Evolutionary conservation across 1,140 invertebrate genomes (phyloP), one percentile per base, ranked within the genome.

Genomic region (Melanaphis sacchari): DNA sequence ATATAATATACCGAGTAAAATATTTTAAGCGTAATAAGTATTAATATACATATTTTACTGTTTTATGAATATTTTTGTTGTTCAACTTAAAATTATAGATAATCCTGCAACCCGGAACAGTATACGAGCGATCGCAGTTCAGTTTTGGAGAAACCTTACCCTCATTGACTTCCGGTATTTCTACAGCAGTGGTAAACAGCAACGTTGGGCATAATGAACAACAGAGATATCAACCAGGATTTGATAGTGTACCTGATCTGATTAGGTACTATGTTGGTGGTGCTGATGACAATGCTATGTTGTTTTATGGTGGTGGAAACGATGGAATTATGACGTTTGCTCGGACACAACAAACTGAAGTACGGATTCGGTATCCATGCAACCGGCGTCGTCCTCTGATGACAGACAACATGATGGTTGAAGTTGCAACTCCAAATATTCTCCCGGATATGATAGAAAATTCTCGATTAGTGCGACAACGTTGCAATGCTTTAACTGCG

Each of bases 231-330:
- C 89, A 59, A 2, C 89, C 89, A 1, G 97, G 97, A 1, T 99
- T 98, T 94, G 98, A 98, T 94, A 98, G 98, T 4, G 98, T 99
- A 24, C 97, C 98, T 1, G 98, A 99, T 95, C 96, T 99, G 46
- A 98, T 99, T 94, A 98, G 98, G 7, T 99, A 97, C 93, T 99
- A 99, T 95, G 98, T 99, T n/a, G 98, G 98, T 1, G 98, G 98
- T 76, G 97, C 97, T 54, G 52, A 90, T 66, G 89, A 90, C 18
- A 90, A 59, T 41, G 52, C 89, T 1, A 54, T 90, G 4, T 54
- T 90, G 0, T 41, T 40, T n/a, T 90, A 90, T n/a, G 26, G 52
- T 1, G 54, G 54, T 66, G 97, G 97, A 43, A 40, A 89, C 26
- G 49, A 38, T 15, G 21, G 21, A 4, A 24, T 26, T 24, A 31